Evolutionary conservation across 2,113 vertebrate genomes (phyloP).

Genomic region (Emydura subglobosa): DNA sequence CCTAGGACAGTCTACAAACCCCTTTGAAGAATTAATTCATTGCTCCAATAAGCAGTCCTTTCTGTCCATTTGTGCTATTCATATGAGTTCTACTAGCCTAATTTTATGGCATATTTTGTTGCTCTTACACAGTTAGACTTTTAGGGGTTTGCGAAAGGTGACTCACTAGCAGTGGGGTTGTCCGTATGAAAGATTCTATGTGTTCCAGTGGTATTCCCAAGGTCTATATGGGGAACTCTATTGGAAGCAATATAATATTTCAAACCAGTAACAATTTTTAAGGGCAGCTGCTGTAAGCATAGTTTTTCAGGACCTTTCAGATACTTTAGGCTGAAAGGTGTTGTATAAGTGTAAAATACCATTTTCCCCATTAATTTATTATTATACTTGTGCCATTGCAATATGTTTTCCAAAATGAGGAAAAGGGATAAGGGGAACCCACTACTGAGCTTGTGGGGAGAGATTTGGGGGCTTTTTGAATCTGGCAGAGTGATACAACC

Average conservation of each 20-base stretch:
- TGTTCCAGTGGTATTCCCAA: not conserved
- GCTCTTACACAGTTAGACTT: not conserved
- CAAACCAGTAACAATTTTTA: not conserved
- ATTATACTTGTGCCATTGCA: not conserved
- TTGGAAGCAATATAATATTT: not conserved
- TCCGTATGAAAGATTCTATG: not conserved
- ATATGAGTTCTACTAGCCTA: not conserved
- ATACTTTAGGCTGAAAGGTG: not conserved
- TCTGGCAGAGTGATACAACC: fast-evolving
- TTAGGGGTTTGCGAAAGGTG: not conserved
- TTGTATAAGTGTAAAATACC: not conserved
- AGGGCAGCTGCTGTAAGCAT: not conserved
- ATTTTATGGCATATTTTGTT: not conserved
- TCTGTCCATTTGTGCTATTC: not conserved
- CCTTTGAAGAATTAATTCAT: not conserved
- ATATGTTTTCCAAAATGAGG: not conserved
- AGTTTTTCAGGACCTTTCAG: not conserved
- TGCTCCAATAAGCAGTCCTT: not conserved
- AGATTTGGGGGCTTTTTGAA: not conserved
- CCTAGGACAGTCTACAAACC: not conserved
- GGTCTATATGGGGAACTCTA: not conserved
- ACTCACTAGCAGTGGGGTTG: not conserved
- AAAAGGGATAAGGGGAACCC: not conserved
- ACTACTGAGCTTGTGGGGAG: not conserved
- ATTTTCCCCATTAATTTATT: not conserved